Evolutionary conservation across 2,888 invertebrate species (phyloP).

Genomic region (Tinea pellionella): DNA sequence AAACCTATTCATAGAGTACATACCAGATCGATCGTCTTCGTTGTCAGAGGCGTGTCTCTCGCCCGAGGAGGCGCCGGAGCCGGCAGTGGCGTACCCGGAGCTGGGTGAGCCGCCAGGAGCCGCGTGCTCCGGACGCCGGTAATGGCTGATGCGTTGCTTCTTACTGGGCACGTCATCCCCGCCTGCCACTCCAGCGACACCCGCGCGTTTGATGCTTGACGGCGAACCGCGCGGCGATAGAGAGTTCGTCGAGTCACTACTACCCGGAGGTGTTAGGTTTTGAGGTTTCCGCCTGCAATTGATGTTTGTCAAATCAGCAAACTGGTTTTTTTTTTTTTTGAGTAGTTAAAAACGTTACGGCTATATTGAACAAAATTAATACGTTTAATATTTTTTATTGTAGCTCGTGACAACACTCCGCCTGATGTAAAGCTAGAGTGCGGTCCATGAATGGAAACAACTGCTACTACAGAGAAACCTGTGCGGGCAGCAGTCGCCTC

Average conservation of each 20-base stretch:
- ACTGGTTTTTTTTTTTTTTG: too few relatives aligned
- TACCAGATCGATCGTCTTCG: slow-evolving; percentile 41
- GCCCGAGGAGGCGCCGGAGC: slow-evolving; percentile 56
- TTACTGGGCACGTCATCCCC: slow-evolving; percentile 64
- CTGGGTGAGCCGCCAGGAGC: slow-evolving; percentile 37
- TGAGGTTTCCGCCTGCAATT: slow-evolving; percentile 84
- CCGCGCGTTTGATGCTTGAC: slow-evolving; percentile 74
- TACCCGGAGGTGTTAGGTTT: slow-evolving; percentile 89
- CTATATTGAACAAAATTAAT: too few relatives aligned
- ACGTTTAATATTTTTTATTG: too few relatives aligned
- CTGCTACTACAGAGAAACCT: too few relatives aligned
- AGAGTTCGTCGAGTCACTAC: slow-evolving; percentile 88
- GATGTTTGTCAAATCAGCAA: not conserved
- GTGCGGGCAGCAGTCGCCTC: too few relatives aligned
- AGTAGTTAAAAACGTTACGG: too few relatives aligned
- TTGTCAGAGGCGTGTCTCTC: slow-evolving; percentile 65
- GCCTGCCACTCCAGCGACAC: slow-evolving; percentile 72
- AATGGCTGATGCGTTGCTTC: slow-evolving; percentile 84
- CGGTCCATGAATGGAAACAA: too few relatives aligned
- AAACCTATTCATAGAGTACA: too few relatives aligned
- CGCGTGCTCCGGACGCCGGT: slow-evolving; percentile 61
- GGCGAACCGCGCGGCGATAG: slow-evolving; percentile 78
- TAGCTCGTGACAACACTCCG: too few relatives aligned
- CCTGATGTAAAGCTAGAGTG: too few relatives aligned
- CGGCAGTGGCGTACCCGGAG: slow-evolving; percentile 37